Evolutionary conservation across 2,888 invertebrate genomes (phyloP).

Genomic region (Drosophila austrosaltans): DNA sequence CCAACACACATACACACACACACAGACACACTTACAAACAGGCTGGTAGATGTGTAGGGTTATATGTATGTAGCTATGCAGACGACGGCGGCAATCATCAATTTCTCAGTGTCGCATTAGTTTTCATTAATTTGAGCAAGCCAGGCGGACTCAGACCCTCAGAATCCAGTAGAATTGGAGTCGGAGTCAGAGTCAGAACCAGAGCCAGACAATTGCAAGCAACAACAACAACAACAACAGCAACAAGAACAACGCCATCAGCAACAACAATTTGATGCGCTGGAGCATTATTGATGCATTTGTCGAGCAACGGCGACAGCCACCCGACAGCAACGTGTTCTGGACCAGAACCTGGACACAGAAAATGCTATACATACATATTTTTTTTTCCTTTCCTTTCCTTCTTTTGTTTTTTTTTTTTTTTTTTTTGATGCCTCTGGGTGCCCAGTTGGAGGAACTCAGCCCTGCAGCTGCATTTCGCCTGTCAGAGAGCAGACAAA

Average conservation of each 20-base stretch:
- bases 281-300: slow-evolving; percentile 75
- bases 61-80: slow-evolving; percentile 25
- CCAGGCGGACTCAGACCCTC: slow-evolving; percentile 44
- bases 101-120: slow-evolving; percentile 80
- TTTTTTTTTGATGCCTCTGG: slow-evolving; percentile 6
- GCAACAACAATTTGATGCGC: slow-evolving; percentile 62
- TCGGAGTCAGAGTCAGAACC: slow-evolving; percentile 54
- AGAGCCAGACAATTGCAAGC: slow-evolving; percentile 64
- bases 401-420: not conserved
- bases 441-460: slow-evolving; percentile 15
- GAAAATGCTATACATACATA: slow-evolving; percentile 6
- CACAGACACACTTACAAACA: slow-evolving; percentile 27
- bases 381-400: not conserved
- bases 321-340: slow-evolving; percentile 64
- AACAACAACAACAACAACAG: slow-evolving; percentile 29
- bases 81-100: slow-evolving; percentile 73
- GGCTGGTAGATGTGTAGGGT: slow-evolving; percentile 10
- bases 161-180: slow-evolving; percentile 46
- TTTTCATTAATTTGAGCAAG: slow-evolving; percentile 78
- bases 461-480: slow-evolving; percentile 41
- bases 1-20: slow-evolving; percentile 37
- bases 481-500: slow-evolving; percentile 65
- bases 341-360: slow-evolving; percentile 45
- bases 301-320: slow-evolving; percentile 68
- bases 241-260: slow-evolving; percentile 21